Evolutionary conservation across 2,113 vertebrate species (phyloP).

Genomic region (Xiphias gladius): DNA sequence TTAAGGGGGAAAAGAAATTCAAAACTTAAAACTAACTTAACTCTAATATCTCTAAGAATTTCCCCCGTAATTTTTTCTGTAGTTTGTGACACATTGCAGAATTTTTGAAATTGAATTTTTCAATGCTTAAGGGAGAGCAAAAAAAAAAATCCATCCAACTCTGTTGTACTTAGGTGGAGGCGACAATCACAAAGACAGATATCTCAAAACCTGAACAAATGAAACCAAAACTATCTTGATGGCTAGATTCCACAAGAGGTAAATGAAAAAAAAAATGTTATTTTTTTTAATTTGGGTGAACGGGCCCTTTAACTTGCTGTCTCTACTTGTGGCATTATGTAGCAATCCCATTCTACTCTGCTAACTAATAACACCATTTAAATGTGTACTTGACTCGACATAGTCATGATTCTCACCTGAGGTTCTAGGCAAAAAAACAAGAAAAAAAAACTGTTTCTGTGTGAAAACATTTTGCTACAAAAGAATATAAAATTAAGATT

Average conservation of each 20-base stretch:
- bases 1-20: too few species aligned
- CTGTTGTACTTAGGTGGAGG: too few species aligned
- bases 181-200: neutral
- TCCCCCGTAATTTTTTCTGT: too few species aligned
- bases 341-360: conserved; percentile 55
- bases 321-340: conserved; percentile 52
- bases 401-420: conserved; percentile 81
- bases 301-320: conserved; percentile 29
- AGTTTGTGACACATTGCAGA: too few species aligned
- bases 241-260: neutral
- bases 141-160: too few species aligned
- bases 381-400: conserved; percentile 79
- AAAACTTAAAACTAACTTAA: too few species aligned
- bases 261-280: neutral
- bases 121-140: too few species aligned
- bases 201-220: neutral
- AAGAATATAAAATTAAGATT: conserved; percentile 83
- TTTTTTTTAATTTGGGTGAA: conserved; percentile 30
- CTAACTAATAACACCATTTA: conserved; percentile 71
- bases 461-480: conserved; percentile 86
- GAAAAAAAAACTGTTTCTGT: conserved; percentile 78
- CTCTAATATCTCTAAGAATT: too few species aligned
- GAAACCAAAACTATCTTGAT: neutral
- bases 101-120: neutral
- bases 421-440: conserved; percentile 75